Evolutionary conservation across 2,797 vertebrate genomes (phyloP).

Genomic region (Scleropages formosus): DNA sequence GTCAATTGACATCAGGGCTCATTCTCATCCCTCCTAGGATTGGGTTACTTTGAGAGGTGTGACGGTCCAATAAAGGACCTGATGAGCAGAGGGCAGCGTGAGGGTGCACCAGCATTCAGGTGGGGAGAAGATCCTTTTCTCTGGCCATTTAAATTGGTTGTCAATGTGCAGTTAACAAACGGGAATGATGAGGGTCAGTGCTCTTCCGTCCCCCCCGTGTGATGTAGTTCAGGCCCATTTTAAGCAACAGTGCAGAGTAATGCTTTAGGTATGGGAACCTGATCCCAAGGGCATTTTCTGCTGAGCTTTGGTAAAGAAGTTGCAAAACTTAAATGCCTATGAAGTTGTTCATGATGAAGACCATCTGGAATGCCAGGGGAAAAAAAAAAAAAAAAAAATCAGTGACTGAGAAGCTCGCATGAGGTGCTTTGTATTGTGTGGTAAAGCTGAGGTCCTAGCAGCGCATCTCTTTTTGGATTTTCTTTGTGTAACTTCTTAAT

Average conservation of each 20-base stretch:
- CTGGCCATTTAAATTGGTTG: background rate
- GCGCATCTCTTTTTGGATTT: too few species aligned
- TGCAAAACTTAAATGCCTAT: background rate
- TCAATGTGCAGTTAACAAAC: conserved; percentile 4
- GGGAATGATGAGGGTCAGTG: background rate
- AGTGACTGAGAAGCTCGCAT: too few species aligned
- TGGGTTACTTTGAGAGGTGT: background rate
- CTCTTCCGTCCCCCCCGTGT: background rate
- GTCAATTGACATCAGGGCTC: background rate
- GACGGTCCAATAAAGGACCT: background rate
- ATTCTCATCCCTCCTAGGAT: background rate
- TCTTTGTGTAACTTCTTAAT: too few species aligned
- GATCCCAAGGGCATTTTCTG: background rate
- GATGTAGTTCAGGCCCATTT: background rate
- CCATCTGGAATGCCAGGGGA: too few species aligned
- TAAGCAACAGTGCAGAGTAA: background rate
- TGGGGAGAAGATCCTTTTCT: background rate
- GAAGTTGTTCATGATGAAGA: background rate
- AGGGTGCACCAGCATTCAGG: too few species aligned
- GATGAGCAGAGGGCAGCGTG: background rate
- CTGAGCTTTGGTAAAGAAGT: background rate
- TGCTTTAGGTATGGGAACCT: background rate
- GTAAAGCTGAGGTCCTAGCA: too few species aligned
- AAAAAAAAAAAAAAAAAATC: too few species aligned
- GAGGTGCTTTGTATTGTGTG: too few species aligned